Evolutionary conservation across 1,140 invertebrate species (phyloP), one percentile per base, ranked within the genome.

Genomic region (Caenorhabditis brenneri): DNA sequence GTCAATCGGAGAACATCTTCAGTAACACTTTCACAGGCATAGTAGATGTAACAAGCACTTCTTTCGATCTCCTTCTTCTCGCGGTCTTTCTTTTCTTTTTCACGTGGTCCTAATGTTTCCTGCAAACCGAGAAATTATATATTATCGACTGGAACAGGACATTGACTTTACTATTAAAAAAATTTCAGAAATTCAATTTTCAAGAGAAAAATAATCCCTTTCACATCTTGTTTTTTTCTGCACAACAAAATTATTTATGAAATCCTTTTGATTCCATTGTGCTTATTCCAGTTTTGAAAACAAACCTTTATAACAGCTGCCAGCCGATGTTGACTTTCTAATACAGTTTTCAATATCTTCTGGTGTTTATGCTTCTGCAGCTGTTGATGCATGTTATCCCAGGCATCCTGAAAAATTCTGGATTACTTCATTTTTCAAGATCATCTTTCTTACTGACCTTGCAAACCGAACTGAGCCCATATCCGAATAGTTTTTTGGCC

Each of bases 1-100:
- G 78, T 86, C 7, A 86, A 33, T 39, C 74, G 33, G 24, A 84
- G 79, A 19, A 80, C 53, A 46, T 84, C 79, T 65, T 84, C 82
- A 19, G 58, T 74, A n/a, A 84, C 51, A 48, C 42, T 80, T 39
- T 84, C 82, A 36, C 81, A 85, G 1, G 48, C 29, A 31, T 55
- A 79, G n/a, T 79, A 53, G 3, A 83, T 39, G 49, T 79, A 83
- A 19, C 36, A 29, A 6, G 74, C 65, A 12, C 78, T 79, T 24
- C 69, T 31, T 16, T 83, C 82, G 19, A 83, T 83, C 27, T 83
- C 82, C 36, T 83, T 83, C 48, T 55, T 51, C 22, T 51, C 79
- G 33, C 82, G 65, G 24, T 83, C 82, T 22, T 60, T 78, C 48
- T 79, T 79, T 39, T 83, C 82, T 24, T 79, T 65, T 22, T 80